Evolutionary conservation across 1,140 invertebrate genomes (phyloP).

Genomic region (Anoplophora glabripennis): DNA sequence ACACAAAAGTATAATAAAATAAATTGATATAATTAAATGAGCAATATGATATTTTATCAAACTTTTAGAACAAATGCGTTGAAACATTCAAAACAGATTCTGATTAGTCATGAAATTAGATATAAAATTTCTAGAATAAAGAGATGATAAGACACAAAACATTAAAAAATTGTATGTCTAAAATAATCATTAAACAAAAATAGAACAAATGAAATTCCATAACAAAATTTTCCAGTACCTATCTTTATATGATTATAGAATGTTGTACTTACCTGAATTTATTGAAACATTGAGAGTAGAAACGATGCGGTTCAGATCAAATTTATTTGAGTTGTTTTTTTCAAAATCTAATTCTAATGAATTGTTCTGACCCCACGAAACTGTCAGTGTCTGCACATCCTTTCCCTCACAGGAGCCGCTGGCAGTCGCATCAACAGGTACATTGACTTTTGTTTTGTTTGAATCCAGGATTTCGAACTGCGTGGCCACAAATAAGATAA

Average conservation of each 20-base stretch:
- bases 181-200: background rate
- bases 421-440: conserved; percentile 49
- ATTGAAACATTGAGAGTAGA: too few species aligned
- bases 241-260: conserved; percentile 1
- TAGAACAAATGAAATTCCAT: conserved; percentile 5
- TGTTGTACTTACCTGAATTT: conserved; percentile 1
- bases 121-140: too few species aligned
- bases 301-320: too few species aligned
- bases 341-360: conserved; percentile 49
- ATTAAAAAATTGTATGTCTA: conserved; percentile 1
- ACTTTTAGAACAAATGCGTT: too few species aligned
- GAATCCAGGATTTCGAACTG: conserved; percentile 57
- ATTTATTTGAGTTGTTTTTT: conserved; percentile 46
- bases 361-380: conserved; percentile 47
- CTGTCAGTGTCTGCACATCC: conserved; percentile 52
- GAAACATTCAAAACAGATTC: too few species aligned
- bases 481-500: conserved; percentile 61
- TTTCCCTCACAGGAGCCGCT: conserved; percentile 50
- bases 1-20: too few species aligned
- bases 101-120: too few species aligned
- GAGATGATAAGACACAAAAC: too few species aligned
- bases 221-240: background rate
- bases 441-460: conserved; percentile 44
- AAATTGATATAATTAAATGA: too few species aligned
- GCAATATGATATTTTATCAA: too few species aligned